Evolutionary conservation across 2,888 invertebrate species (phyloP), one percentile per base, ranked within the genome.

Genomic region (Octonoba sinensis): DNA sequence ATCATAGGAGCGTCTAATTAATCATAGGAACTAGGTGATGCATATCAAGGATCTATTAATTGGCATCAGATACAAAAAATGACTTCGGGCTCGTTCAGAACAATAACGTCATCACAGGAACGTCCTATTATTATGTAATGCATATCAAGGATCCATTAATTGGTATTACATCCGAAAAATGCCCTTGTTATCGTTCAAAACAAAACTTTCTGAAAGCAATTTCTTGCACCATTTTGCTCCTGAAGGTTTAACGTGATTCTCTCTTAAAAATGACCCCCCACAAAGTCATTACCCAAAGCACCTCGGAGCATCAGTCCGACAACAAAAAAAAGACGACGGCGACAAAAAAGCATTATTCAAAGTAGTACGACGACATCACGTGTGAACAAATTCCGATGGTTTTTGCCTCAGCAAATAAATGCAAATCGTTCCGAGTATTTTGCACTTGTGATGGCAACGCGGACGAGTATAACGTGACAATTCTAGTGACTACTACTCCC

Each of bases 281-380:
- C 60, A 54, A 79, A 79, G 79, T 79, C 79, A 79, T 79, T 79
- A 79, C 46, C 73, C 54, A 44, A 54, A 46, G 44, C 69, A 18
- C 36, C 47, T 20, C 46, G 69, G 27, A 3, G 36, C 36, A 36
- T 36, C 36, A 36, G 36, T 11, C n/a, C 36, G 67, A 65, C 59
- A 18, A 18, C 24, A 15, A 49, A 49, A 64, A 27, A 56, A 77
- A 56, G 49, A 24, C 64, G 36, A 57, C 15, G 66, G 69, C 18
- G 62, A 62, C 72, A 60, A 73, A 11, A 62, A 67, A 78, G 62
- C 79, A 79, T 79, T 79, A 79, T 79, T 79, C 79, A 79, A 79
- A 79, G 79, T 73, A 79, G 79, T 79, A 79, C 73, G 79, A 79
- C 79, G 79, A 73, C 79, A 79, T 79, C 73, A 72, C 79, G 79